A percentile compares a stretch with the other conserved stretches of the same genome.
Conservation (phyloP, 2,113 vertebrate species). For the Ammodytes dubius region DNA sequence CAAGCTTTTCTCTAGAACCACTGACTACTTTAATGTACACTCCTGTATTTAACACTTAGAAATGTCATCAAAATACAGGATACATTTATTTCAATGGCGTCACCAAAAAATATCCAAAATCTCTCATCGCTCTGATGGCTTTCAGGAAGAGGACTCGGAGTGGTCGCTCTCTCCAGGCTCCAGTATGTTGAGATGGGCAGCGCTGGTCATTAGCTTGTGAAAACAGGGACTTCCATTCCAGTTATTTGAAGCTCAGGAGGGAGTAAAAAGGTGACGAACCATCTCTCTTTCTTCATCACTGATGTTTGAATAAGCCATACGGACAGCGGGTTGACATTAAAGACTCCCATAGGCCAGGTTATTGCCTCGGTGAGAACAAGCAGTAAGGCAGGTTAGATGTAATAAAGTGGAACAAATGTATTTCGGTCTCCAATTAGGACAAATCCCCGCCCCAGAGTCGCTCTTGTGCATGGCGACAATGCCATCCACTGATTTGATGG, state of each 20-base stretch:
- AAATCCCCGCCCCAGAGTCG: conserved; percentile 37
- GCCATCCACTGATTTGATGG: conserved; percentile 59
- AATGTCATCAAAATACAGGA: neutral
- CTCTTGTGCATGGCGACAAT: conserved; percentile 8
- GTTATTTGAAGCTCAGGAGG: conserved; percentile 50
- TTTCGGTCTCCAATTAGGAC: conserved; percentile 67
- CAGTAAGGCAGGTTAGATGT: conserved; percentile 64
- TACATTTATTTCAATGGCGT: neutral
- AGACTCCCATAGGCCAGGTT: conserved; percentile 71
- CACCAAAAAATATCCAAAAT: neutral
- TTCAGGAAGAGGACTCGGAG: neutral
- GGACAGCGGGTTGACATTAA: conserved; percentile 64
- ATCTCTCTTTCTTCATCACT: conserved; percentile 52
- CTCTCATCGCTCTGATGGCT: conserved; percentile 5
- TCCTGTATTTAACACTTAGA: neutral
- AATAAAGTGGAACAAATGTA: conserved; percentile 77
- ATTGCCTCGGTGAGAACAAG: conserved; percentile 68
- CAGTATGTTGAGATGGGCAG: conserved; percentile 40
- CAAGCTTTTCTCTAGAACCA: too few species aligned
- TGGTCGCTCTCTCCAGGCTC: conserved; percentile 16
- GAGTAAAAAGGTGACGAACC: conserved; percentile 31
- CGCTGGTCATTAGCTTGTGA: conserved; percentile 72
- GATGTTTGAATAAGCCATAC: conserved; percentile 70
- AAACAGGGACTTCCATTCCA: conserved; percentile 66
- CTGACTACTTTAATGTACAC: too few species aligned